Percentiles rank a stretch among this genome's conserved stretches.
Conservation (phyloP, 2,797 vertebrate genomes). For the Acridotheres tristis region DNA sequence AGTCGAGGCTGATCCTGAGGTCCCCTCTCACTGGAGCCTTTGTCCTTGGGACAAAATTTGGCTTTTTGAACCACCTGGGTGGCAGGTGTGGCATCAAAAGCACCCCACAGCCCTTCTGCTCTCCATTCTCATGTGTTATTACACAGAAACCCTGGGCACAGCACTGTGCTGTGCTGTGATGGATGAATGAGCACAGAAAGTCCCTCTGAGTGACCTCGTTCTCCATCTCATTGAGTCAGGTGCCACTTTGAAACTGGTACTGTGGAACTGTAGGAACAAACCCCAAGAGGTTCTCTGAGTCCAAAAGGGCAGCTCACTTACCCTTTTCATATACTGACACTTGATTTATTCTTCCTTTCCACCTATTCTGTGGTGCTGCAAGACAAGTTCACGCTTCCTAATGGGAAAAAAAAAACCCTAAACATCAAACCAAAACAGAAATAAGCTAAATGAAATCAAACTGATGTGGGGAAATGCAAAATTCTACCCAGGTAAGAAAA, state of each 20-base stretch:
- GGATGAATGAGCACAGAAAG: neutral
- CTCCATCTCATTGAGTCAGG: neutral
- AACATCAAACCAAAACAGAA: neutral
- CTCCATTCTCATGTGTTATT: neutral
- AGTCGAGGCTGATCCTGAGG: neutral
- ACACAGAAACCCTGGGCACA: fast-evolving
- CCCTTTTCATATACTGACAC: neutral
- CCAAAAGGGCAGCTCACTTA: neutral
- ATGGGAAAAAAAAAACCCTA: neutral
- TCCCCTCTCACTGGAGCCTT: neutral
- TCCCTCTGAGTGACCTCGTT: neutral
- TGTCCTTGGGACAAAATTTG: neutral
- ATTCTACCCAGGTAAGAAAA: neutral
- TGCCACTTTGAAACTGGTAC: neutral
- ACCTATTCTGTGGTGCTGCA: neutral
- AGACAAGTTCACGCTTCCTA: neutral
- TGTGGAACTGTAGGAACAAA: neutral
- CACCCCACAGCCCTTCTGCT: neutral
- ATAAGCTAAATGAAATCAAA: neutral
- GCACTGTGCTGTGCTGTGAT: neutral
- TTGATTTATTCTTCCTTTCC: neutral
- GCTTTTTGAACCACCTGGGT: neutral
- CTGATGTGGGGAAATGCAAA: neutral
- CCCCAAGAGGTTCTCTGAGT: neutral
- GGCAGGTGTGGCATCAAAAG: neutral